Conservation (phyloP, 2,888 invertebrate genomes). For the Mythimna ferrago region DNA sequence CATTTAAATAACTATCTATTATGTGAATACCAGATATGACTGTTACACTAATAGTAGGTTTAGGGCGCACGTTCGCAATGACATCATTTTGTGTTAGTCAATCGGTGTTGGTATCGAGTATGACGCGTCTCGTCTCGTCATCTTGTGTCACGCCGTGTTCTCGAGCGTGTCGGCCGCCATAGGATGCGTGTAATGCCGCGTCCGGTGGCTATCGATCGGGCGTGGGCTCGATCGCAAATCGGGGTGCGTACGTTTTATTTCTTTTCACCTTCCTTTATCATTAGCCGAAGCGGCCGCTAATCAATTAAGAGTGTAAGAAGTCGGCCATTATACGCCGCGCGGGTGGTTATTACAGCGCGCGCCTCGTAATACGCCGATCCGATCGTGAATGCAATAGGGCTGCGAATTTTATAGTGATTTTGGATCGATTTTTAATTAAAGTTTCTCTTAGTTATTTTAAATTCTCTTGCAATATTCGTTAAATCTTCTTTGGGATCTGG, state of each 20-base stretch:
- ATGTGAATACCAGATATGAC: constrained; percentile 75
- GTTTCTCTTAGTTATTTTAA: constrained; percentile 74
- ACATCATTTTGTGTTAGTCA: constrained; percentile 79
- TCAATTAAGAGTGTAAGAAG: constrained; percentile 91
- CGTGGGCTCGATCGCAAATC: constrained; percentile 85
- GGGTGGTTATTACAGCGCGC: constrained; percentile 89
- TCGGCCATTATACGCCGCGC: constrained; percentile 89
- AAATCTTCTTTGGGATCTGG: constrained; percentile 34
- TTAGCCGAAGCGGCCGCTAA: constrained; percentile 90
- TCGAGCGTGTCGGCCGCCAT: constrained; percentile 40
- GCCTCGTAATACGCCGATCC: constrained; percentile 88
- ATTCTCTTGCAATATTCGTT: constrained; percentile 62
- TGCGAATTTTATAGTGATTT: constrained; percentile 87
- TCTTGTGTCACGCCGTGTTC: constrained; percentile 58
- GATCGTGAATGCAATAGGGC: constrained; percentile 90
- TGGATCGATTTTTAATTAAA: constrained; percentile 87
- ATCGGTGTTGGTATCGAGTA: constrained; percentile 58
- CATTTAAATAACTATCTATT: constrained; percentile 83
- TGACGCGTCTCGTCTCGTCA: constrained; percentile 59
- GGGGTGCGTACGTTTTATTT: constrained; percentile 87
- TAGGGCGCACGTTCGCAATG: constrained; percentile 77
- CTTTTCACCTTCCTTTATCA: constrained; percentile 91
- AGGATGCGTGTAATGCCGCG: constrained; percentile 66
- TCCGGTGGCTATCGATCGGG: constrained; percentile 81
- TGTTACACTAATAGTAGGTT: constrained; percentile 82